Evolutionary conservation across 2,888 invertebrate species (phyloP).

Genomic region (Drosophila robusta): DNA sequence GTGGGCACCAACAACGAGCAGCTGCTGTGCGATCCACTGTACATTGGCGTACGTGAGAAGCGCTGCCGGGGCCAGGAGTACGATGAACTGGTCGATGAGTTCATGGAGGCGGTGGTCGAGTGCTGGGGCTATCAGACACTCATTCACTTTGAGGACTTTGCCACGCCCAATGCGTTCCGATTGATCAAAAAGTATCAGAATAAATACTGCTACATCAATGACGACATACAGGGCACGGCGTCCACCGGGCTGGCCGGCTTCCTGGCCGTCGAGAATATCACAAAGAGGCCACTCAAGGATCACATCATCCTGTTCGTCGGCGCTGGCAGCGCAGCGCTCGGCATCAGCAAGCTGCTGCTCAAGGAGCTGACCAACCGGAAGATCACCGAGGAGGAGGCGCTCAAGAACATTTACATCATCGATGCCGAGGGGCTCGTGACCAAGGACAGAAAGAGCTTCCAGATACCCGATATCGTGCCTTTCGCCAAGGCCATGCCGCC

Average conservation of each 20-base stretch:
- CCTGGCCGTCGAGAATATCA: constrained; percentile 44
- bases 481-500: constrained; percentile 45
- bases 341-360: constrained; percentile 42
- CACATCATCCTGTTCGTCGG: constrained; percentile 59
- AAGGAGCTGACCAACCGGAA: constrained; percentile 34
- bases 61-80: constrained; percentile 62
- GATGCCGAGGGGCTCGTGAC: constrained; percentile 52
- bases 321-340: constrained; percentile 62
- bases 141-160: constrained; percentile 71
- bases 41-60: constrained; percentile 57
- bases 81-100: constrained; percentile 58
- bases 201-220: constrained; percentile 61
- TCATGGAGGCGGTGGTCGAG: constrained; percentile 36
- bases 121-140: constrained; percentile 48
- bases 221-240: constrained; percentile 67
- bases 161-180: constrained; percentile 65
- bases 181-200: constrained; percentile 56
- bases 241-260: constrained; percentile 64
- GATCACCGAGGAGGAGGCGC: constrained; percentile 5
- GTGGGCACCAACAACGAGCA: constrained; percentile 61
- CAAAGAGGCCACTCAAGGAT: constrained; percentile 48
- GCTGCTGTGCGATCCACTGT: constrained; percentile 57
- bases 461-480: not conserved
- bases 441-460: not conserved
- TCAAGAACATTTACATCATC: constrained; percentile 49